phyloP scores from a whole-genome alignment of 2,888 invertebrate species.

The Drosophila aldrichi region DNA sequence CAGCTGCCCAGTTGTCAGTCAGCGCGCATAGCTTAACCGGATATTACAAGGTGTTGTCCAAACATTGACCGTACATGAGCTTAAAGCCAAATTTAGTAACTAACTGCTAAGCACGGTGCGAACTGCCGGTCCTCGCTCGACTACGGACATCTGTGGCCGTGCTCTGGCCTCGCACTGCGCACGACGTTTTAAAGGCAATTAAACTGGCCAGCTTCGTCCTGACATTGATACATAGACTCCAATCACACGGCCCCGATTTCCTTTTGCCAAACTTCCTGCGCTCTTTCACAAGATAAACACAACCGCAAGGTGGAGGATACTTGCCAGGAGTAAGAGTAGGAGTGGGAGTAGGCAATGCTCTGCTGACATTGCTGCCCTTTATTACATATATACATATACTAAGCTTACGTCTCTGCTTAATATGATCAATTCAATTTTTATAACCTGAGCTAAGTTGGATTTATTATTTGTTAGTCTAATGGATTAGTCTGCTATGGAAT shows the following conservation, averaged over 20 bases:
- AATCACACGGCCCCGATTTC: neutral
- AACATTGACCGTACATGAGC: conserved; percentile 84
- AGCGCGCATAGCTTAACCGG: conserved; percentile 72
- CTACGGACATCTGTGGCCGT: neutral
- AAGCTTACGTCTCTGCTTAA: too few species aligned
- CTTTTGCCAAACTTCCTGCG: neutral
- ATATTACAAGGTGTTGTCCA: conserved; percentile 83
- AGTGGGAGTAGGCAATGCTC: too few species aligned
- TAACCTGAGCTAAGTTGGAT: too few species aligned
- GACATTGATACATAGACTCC: conserved; percentile 9
- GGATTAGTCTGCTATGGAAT: too few species aligned
- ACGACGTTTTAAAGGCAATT: conserved; percentile 11
- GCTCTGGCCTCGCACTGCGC: neutral
- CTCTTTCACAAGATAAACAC: neutral
- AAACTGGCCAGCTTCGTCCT: neutral
- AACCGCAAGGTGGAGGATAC: neutral
- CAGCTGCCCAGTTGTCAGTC: conserved; percentile 67
- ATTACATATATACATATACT: too few species aligned
- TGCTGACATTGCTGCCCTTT: too few species aligned
- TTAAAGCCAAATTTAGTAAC: conserved; percentile 76
- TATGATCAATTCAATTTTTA: too few species aligned
- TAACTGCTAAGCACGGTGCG: conserved; percentile 34
- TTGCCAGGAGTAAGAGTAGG: neutral
- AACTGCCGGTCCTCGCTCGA: conserved; percentile 1
- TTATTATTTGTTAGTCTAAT: too few species aligned